Base-by-base conservation (phyloP, 2,888 invertebrate species). In the Clusia tigrina region DNA sequence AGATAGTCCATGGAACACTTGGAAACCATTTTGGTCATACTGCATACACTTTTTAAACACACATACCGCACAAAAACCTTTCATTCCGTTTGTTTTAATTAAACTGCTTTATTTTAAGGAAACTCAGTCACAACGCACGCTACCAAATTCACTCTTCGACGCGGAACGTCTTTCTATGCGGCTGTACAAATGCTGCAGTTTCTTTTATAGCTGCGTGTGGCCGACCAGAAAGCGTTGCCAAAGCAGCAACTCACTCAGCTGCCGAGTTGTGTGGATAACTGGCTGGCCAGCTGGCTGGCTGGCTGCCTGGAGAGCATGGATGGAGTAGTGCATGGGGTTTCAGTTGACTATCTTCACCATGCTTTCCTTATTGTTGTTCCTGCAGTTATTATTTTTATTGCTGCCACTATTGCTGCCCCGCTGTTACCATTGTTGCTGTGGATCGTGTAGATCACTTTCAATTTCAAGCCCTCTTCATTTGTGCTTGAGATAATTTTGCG, bases 111-210 rank as follows among this genome's bases (percentile, higher is more conserved):
- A 48, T 60, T 63, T 58, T 54, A 64, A 67, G 67, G 63, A 64
- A 58, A 63, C 67, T 58, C 58, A 48, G 57, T 48, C 42, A 64
- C 54, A 37, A 48, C 64, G 64, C 67, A 67, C 65, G 66, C 64
- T 67, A 60, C 62, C 26, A 66, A 68, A 69, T 69, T 67, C 67
- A 71, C 76, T 81, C 77, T 71, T 71, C 65, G 74, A 79, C 81
- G 74, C 76, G 77, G 76, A 76, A 81, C 80, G 78, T 81, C 81
- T 79, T 77, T 82, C 83, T 81, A 83, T 81, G 78, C 76, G 79
- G 74, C 77, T 74, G 78, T 75, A 72, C 74, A 77, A 76, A 74
- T 76, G 76, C 73, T 78, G 78, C 78, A 74, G 79, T 78, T 78
- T 78, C 80, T 82, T 81, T 81, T 81, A 81, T 81, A 81, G 81